Base-by-base conservation (phyloP, 2,888 invertebrate genomes). In the Drosophila greeni region DNA sequence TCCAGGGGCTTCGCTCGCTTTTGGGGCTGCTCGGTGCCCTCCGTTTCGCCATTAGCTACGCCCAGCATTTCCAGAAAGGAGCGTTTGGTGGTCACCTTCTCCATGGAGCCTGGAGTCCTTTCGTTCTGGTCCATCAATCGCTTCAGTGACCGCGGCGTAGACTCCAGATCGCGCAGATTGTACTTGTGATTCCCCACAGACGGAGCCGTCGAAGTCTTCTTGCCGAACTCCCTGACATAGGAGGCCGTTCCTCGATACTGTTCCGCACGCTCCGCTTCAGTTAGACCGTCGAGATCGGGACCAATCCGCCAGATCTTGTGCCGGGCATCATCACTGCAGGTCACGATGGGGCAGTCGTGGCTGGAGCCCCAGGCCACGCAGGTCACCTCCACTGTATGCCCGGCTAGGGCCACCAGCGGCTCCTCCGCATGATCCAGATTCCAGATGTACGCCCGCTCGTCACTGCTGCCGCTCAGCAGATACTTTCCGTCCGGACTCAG, bases 391-490 rank as follows among this genome's bases (percentile, higher is more conserved):
- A 94, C 94, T 42, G 91, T 90, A 85, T 97, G 97, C 0, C 96
- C 96, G 1, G 90, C 89, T 5, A 97, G 89, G 52, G 91, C 90
- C 20, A 94, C 92, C 11, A 95, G 87, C 1, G 96, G 95, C 62
- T 90, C 88, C 0, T 93, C 90, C 71, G 89, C 88, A 52, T 91
- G 90, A 14, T 91, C 90, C 1, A 93, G 91, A 86, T 92, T 93
- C 97, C 97, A 97, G 55, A 97, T 92, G 85, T 96, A 97, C 0
- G 96, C 97, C 76, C 92, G 91, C 75, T 94, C 93, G 88, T 96
- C 95, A 81, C 94, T 94, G 75, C 96, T 96, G n/a, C 97, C 97
- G 87, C 95, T 95, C 0, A 95, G 90, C 26, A 97, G 89, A 88
- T 95, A 97, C 69, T 90, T 89, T 5, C 94, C 93, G 88, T 97